These are phyloP conservation scores for Cyphomyrus discorhynchus DNA, from an alignment of 2,113 vertebrate genomes.

Conservation along the genomic window DNA sequence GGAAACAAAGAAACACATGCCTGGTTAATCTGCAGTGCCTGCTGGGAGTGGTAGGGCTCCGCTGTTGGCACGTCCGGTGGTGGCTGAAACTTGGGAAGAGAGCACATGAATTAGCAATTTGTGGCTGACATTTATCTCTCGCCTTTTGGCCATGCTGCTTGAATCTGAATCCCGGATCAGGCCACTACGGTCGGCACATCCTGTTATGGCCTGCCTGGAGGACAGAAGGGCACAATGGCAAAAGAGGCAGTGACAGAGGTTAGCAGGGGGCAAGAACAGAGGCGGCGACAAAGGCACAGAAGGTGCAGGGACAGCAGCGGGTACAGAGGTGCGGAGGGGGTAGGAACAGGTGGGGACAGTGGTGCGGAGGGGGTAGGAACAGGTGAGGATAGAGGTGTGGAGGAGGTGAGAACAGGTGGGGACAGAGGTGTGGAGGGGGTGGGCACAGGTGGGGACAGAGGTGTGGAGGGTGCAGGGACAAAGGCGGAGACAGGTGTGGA, in stretches of 20 bases:
- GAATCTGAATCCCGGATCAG: constrained; percentile 17
- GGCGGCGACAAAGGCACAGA: background rate
- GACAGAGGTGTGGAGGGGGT: background rate
- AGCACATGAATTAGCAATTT: constrained; percentile 1
- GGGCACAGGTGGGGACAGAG: background rate
- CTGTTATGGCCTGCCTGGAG: background rate
- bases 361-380: no score
- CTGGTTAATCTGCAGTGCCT: background rate
- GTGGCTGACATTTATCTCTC: background rate
- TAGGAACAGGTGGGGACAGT: background rate
- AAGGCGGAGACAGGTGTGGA: no score
- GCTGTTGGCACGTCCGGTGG: background rate
- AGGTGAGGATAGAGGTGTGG: no score
- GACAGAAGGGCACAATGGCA: background rate
- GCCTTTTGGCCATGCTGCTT: background rate
- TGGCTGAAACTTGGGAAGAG: background rate
- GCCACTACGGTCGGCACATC: constrained; percentile 6
- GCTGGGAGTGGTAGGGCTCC: background rate
- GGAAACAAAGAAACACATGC: constrained; percentile 10
- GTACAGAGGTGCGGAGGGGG: background rate
- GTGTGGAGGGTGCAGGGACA: no score
- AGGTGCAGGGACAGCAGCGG: background rate
- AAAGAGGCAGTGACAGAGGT: background rate
- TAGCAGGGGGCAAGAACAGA: background rate
- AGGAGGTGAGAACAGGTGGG: no score